Evolutionary conservation across 2,113 vertebrate genomes (phyloP).

Genomic region (Cyprinus carpio): DNA sequence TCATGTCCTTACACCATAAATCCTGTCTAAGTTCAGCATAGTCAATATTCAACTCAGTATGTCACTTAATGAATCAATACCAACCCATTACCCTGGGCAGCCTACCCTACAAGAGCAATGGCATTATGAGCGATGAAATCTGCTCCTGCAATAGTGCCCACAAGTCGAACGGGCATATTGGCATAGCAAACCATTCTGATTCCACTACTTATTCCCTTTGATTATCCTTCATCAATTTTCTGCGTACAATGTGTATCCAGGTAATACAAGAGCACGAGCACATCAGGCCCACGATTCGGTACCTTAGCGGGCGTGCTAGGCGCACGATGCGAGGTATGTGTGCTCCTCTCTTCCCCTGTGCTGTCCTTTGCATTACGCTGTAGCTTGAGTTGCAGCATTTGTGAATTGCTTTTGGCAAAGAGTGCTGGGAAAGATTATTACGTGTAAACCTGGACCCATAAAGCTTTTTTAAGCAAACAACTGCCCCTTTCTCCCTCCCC

Average conservation of each 20-base stretch:
- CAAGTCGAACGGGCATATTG: conserved; percentile 37
- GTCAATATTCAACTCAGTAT: conserved; percentile 14
- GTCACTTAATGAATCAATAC: conserved; percentile 32
- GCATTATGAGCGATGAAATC: conserved; percentile 15
- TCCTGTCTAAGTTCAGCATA: not conserved
- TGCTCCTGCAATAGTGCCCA: conserved; percentile 31
- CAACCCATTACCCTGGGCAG: not conserved
- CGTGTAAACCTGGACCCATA: conserved; percentile 30
- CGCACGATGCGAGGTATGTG: conserved; percentile 68
- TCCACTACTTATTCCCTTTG: conserved; percentile 30
- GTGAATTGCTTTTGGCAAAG: conserved; percentile 54
- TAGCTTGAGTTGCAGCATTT: conserved; percentile 30
- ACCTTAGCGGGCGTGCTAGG: conserved; percentile 42
- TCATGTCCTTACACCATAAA: not conserved
- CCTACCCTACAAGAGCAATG: conserved; percentile 12
- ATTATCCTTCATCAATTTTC: conserved; percentile 17
- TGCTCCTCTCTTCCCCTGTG: conserved; percentile 57
- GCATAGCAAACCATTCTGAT: conserved; percentile 30
- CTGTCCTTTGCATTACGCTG: conserved; percentile 58
- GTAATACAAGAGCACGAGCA: conserved; percentile 19
- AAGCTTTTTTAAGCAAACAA: conserved; percentile 57
- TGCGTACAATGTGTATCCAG: conserved; percentile 14
- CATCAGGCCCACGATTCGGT: conserved; percentile 39
- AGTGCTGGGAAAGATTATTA: conserved; percentile 53
- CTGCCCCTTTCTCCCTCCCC: conserved; percentile 11